Percentiles rank a stretch among this genome's conserved stretches.
Evolutionary conservation across 2,113 vertebrate species (phyloP).

Genomic region (Caracal caracal): DNA sequence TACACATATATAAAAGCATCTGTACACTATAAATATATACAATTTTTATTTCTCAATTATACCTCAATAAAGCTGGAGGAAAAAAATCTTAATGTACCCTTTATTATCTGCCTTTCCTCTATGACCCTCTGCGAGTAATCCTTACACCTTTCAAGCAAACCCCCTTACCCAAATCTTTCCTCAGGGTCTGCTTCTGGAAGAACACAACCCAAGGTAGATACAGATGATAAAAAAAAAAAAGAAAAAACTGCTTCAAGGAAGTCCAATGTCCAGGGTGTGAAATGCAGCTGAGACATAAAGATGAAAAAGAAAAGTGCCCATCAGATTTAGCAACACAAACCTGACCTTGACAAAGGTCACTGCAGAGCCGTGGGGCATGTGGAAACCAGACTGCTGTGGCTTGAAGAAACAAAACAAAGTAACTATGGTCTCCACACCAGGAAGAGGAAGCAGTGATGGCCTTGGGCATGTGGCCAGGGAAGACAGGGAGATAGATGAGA

Average conservation of each 20-base stretch:
- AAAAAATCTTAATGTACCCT: neutral
- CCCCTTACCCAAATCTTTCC: neutral
- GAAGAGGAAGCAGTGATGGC: neutral
- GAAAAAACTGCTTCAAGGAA: neutral
- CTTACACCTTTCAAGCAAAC: neutral
- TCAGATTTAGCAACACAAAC: constrained; percentile 9
- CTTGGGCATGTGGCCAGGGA: neutral
- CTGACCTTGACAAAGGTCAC: neutral
- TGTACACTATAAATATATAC: neutral
- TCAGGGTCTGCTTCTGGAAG: neutral
- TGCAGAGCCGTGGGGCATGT: neutral
- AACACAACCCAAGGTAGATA: neutral
- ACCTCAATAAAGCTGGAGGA: neutral
- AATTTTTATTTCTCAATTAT: constrained; percentile 23
- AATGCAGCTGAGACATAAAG: neutral
- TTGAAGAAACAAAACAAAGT: neutral
- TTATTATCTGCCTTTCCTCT: neutral
- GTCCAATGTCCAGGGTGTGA: neutral
- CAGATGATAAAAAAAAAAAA: neutral
- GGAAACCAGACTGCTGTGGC: neutral
- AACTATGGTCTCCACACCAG: neutral
- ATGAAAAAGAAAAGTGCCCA: neutral
- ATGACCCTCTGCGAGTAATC: neutral
- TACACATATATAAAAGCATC: neutral
- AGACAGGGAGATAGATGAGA: neutral